phyloP scores from a whole-genome alignment of 2,113 vertebrate genomes.

The Gadus macrocephalus region DNA sequence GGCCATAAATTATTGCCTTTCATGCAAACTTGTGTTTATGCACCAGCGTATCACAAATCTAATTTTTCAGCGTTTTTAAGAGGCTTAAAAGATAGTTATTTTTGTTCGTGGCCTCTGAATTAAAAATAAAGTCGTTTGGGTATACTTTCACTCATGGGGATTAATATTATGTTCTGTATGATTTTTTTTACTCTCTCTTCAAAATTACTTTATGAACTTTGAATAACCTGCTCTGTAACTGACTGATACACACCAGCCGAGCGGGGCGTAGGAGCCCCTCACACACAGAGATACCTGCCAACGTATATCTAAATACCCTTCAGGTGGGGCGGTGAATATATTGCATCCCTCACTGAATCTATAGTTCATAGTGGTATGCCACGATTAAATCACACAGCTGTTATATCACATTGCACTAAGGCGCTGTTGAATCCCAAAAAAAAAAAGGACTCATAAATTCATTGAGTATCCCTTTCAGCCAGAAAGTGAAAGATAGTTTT shows the following conservation, averaged over 20 bases:
- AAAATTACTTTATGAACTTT: constrained; percentile 55
- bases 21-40: constrained; percentile 74
- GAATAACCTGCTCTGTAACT: constrained; percentile 42
- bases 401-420: constrained; percentile 18
- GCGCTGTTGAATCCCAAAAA: constrained; percentile 13
- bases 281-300: constrained; percentile 37
- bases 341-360: constrained; percentile 46
- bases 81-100: constrained; percentile 75
- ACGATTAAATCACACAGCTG: constrained; percentile 47
- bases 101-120: constrained; percentile 67
- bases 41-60: constrained; percentile 64
- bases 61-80: constrained; percentile 74
- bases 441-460: constrained; percentile 46
- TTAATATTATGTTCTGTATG: constrained; percentile 55
- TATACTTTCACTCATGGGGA: constrained; percentile 64
- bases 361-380: constrained; percentile 30
- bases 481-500: constrained; percentile 61
- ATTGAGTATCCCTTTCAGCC: constrained; percentile 57
- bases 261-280: not conserved
- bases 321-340: constrained; percentile 23
- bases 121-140: constrained; percentile 55
- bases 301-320: constrained; percentile 28
- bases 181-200: constrained; percentile 44
- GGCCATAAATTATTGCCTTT: constrained; percentile 75
- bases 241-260: constrained; percentile 10